phyloP scores from a whole-genome alignment of 2,888 invertebrate genomes.

The Polyommatus iphigenia region DNA sequence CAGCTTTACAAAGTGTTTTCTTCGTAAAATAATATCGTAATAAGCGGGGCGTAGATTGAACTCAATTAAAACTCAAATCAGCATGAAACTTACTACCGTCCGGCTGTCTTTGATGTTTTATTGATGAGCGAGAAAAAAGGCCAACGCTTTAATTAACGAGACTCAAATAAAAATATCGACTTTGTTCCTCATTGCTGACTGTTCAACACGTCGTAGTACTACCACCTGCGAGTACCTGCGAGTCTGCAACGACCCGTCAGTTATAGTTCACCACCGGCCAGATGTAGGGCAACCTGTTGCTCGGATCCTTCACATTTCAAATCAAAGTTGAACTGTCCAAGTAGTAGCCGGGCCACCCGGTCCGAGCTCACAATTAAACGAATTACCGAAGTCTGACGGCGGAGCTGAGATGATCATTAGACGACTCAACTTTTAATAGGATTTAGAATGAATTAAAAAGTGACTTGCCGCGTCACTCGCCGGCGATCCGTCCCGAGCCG shows the following conservation, averaged over 20 bases:
- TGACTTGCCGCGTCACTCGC: conserved; percentile 13
- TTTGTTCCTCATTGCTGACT: background rate
- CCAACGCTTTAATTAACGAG: background rate
- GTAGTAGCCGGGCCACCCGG: background rate
- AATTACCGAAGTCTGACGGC: background rate
- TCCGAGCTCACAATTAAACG: conserved; percentile 11
- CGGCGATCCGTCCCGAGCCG: background rate
- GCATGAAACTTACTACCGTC: background rate
- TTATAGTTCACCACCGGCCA: background rate
- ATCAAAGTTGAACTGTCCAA: background rate
- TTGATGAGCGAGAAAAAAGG: background rate
- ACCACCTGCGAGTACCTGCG: background rate
- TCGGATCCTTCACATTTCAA: background rate
- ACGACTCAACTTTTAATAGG: conserved; percentile 21
- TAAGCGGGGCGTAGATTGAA: background rate
- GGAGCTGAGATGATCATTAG: background rate
- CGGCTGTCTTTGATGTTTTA: background rate
- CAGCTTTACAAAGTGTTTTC: background rate
- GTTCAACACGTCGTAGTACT: background rate
- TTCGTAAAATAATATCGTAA: background rate
- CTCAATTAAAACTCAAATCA: background rate
- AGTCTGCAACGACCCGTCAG: background rate
- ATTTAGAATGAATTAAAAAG: background rate
- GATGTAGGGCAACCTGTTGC: background rate
- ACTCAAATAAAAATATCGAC: background rate